These are phyloP conservation scores for Pavo muticus DNA, from an alignment of 2,113 vertebrate species.

Conservation along the genomic window DNA sequence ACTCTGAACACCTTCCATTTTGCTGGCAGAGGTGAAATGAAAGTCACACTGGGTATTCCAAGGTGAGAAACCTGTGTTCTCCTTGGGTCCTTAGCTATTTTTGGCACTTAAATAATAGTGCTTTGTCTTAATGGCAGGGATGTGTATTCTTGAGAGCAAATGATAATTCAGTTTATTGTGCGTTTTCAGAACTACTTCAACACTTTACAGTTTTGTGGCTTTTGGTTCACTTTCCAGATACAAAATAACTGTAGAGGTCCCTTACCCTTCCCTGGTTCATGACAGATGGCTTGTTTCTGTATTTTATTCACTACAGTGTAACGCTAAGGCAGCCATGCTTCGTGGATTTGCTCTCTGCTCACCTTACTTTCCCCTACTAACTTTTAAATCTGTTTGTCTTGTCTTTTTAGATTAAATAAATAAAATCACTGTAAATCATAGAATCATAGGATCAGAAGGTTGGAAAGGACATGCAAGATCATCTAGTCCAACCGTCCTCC, in stretches of 20 bases:
- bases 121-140: neutral
- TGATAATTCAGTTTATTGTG: neutral
- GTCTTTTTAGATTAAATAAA: neutral
- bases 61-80: conserved; percentile 79
- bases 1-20: conserved; percentile 99
- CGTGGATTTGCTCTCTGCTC: neutral
- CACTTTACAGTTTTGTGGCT: neutral
- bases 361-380: neutral
- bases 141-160: neutral
- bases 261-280: neutral
- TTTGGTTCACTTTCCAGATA: neutral
- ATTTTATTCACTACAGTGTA: neutral
- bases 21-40: conserved; percentile 99
- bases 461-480: too few species aligned
- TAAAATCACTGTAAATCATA: neutral
- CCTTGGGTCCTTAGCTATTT: neutral
- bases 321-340: neutral
- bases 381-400: neutral
- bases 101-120: neutral
- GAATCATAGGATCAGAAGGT: too few species aligned
- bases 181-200: neutral
- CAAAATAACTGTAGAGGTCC: neutral
- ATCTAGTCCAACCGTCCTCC: too few species aligned
- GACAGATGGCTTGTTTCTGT: neutral
- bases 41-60: conserved; percentile 96